These are phyloP conservation scores for Andrena praecox DNA, from an alignment of 2,888 invertebrate species.

Conservation along the genomic window DNA sequence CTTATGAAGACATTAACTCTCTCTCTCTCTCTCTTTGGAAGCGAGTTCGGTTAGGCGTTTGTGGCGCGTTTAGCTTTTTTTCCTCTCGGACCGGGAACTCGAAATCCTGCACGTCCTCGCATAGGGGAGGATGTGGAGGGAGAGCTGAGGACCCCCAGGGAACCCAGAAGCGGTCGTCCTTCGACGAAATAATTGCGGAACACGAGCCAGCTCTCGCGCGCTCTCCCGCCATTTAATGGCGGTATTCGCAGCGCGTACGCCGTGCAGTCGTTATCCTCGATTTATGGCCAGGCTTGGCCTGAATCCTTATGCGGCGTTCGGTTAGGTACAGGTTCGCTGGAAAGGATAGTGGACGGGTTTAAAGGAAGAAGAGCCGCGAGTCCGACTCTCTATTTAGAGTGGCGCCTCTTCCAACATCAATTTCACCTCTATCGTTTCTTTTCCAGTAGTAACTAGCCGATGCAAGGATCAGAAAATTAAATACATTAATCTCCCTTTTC, in stretches of 20 bases:
- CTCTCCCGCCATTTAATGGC: conserved; percentile 74
- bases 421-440: conserved; percentile 45
- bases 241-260: conserved; percentile 74
- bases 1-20: conserved; percentile 47
- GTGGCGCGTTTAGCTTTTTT: background rate
- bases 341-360: conserved; percentile 46
- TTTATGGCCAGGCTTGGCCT: conserved; percentile 76
- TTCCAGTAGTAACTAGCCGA: no score
- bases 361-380: conserved; percentile 50
- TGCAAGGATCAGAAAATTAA: no score
- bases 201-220: conserved; percentile 64
- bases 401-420: conserved; percentile 66
- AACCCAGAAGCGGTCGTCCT: conserved; percentile 70
- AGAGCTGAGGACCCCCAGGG: conserved; percentile 46
- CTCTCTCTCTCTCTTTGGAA: background rate
- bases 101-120: conserved; percentile 54
- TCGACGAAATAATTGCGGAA: conserved; percentile 74
- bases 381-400: conserved; percentile 66
- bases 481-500: no score
- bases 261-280: conserved; percentile 79
- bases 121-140: background rate
- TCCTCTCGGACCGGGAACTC: conserved; percentile 30
- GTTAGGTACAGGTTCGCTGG: conserved; percentile 57
- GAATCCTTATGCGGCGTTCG: conserved; percentile 77
- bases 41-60: conserved; percentile 4